Percentiles rank a stretch among this genome's conserved stretches.
Conservation (phyloP, 2,888 invertebrate genomes). For the Aphrophora alni region DNA sequence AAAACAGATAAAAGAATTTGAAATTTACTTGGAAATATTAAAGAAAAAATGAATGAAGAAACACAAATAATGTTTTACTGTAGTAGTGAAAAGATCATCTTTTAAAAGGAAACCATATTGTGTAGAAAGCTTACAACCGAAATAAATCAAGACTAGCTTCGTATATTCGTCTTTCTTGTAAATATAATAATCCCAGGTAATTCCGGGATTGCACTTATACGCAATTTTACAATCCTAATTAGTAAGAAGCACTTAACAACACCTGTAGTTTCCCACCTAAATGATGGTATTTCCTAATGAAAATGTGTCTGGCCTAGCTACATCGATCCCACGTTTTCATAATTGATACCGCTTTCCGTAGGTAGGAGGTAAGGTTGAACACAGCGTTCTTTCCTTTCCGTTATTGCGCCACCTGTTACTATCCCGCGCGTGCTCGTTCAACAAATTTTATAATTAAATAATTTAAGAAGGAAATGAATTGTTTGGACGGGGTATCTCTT, state of each 20-base stretch:
- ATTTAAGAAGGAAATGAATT: not conserved
- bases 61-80: no score
- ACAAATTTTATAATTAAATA: slow-evolving; percentile 2
- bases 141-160: not conserved
- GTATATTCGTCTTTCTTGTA: not conserved
- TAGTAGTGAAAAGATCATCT: no score
- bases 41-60: no score
- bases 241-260: not conserved
- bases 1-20: no score
- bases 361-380: not conserved
- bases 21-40: no score
- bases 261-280: not conserved
- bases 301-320: not conserved
- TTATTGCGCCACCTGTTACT: not conserved
- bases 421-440: not conserved
- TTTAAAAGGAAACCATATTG: no score
- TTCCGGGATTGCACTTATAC: not conserved
- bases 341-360: not conserved
- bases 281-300: no score
- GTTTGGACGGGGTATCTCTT: not conserved
- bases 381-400: not conserved
- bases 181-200: not conserved
- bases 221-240: not conserved
- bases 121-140: not conserved
- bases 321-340: slow-evolving; percentile 6